Conservation (phyloP, 2,888 invertebrate genomes). For the Ennomos fuscantarius region DNA sequence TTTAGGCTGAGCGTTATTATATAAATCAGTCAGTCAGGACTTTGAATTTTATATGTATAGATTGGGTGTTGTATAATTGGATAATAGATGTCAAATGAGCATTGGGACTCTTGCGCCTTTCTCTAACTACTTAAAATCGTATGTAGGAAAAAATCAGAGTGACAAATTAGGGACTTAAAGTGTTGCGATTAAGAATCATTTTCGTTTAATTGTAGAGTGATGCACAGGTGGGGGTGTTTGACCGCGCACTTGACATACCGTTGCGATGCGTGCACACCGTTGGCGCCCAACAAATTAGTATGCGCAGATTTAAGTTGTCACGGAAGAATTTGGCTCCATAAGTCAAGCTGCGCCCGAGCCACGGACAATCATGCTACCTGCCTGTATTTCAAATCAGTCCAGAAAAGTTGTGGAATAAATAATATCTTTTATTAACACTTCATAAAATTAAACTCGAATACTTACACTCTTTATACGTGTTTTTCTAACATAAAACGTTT, state of each 20-base stretch:
- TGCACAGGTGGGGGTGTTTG: constrained; percentile 62
- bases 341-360: constrained; percentile 30
- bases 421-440: constrained; percentile 56
- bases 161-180: not conserved
- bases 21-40: too few species aligned
- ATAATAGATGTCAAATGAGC: too few species aligned
- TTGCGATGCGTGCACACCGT: constrained; percentile 51
- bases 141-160: too few species aligned
- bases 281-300: constrained; percentile 68
- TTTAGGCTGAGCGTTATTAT: too few species aligned
- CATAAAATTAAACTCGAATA: constrained; percentile 48
- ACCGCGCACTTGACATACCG: constrained; percentile 66
- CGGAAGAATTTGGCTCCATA: constrained; percentile 54
- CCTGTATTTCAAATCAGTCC: constrained; percentile 28
- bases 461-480: constrained; percentile 50
- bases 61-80: too few species aligned
- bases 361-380: constrained; percentile 30
- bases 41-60: too few species aligned
- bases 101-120: too few species aligned
- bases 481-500: constrained; percentile 48
- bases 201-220: constrained; percentile 19
- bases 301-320: constrained; percentile 66
- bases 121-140: too few species aligned
- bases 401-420: constrained; percentile 49
- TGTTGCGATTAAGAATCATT: constrained; percentile 19